Base-by-base conservation (phyloP, 1,140 invertebrate species). In the Drosophila ambigua region DNA sequence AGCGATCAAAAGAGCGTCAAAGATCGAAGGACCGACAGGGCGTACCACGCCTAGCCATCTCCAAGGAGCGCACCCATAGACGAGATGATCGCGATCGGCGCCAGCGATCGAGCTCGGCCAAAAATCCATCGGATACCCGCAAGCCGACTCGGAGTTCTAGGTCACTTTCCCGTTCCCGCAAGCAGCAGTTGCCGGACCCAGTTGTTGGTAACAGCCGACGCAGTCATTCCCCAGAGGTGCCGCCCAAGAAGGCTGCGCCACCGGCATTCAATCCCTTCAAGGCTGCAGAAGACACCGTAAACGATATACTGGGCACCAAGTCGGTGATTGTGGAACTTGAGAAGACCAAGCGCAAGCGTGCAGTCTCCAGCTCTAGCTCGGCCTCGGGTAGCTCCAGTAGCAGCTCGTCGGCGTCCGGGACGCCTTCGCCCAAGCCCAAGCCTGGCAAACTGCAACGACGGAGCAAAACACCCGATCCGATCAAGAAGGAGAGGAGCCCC, bases 231-330 rank as follows among this genome's bases (percentile, higher is more conserved):
- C 58, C 55, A 20, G 79, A 78, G 9, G 50, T 46, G 9, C 46
- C 53, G 28, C 35, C 66, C n/a, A 87, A 76, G 39, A 87, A 87
- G 16, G 5, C 50, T 2, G 24, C 39, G 2, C 13, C 48, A 13
- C 78, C 62, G 13, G 83, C 84, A 4, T 88, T 88, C 11, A 88
- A 88, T 77, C 83, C 83, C 5, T 88, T 88, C 6, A 88, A 88
- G 45, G 83, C 83, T 16, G 83, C 83, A 51, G 83, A 88, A 44
- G 83, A 88, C 39, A 88, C 83, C 6, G 84, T 88, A 5, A 88
- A 88, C 23, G 83, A 89, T 43, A 88, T 88, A 44, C 52, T 88
- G 5, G 84, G 83, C 28, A 88, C 84, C 16, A 89, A 79, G 48
- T 89, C 79, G 43, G 83, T 88, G 9, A 83, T 79, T 53, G 83